These are phyloP conservation scores for Dendrolimus kikuchii DNA, from an alignment of 1,140 invertebrate genomes.

Conservation along the genomic window DNA sequence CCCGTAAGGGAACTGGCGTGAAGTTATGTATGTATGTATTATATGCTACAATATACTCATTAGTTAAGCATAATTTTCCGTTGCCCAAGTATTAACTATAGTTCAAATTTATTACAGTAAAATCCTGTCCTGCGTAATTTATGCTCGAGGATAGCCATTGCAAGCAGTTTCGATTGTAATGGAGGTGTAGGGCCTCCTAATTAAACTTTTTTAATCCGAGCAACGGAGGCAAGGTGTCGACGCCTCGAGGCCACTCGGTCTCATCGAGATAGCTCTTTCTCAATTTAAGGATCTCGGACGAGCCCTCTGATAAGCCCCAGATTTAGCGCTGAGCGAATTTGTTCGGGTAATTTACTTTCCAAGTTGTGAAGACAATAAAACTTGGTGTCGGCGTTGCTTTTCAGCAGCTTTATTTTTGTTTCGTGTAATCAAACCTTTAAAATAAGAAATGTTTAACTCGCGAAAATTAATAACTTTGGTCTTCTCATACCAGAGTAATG, in stretches of 20 bases:
- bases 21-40: too few relatives aligned
- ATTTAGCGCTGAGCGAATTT: conserved; percentile 65
- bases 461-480: too few relatives aligned
- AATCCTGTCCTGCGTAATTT: too few relatives aligned
- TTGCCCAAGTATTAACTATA: too few relatives aligned
- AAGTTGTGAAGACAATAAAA: conserved; percentile 66
- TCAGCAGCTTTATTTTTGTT: conserved; percentile 52
- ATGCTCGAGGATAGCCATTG: not conserved
- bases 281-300: conserved; percentile 58
- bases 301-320: conserved; percentile 61
- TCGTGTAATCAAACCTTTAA: conserved; percentile 56
- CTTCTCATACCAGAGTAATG: too few relatives aligned
- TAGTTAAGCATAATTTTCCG: too few relatives aligned
- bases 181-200: conserved; percentile 39
- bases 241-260: conserved; percentile 40
- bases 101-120: too few relatives aligned
- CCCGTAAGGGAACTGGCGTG: too few relatives aligned
- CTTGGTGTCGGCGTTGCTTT: conserved; percentile 45
- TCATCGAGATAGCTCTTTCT: conserved; percentile 60
- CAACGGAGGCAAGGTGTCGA: conserved; percentile 51
- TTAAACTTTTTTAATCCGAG: conserved; percentile 60
- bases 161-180: conserved; percentile 19
- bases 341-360: conserved; percentile 65
- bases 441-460: conserved; percentile 22
- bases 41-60: too few relatives aligned